phyloP scores from a whole-genome alignment of 2,113 vertebrate species.

The Chloropsis hardwickii region DNA sequence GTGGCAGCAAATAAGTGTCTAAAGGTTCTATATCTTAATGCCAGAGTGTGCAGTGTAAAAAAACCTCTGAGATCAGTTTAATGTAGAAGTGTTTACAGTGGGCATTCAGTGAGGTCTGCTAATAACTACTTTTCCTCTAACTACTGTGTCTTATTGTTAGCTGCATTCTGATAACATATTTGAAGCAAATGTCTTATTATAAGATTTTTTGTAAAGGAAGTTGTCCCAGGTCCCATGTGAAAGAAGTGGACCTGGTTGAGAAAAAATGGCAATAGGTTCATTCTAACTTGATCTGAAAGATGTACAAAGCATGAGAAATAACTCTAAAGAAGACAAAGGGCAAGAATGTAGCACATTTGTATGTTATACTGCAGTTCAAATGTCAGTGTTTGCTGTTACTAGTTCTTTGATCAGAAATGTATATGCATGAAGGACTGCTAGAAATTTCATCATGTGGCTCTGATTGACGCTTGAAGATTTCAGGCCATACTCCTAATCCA shows the following conservation, averaged over 20 bases:
- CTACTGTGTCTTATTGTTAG: not conserved
- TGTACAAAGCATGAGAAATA: not conserved
- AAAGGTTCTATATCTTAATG: not conserved
- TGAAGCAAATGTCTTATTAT: not conserved
- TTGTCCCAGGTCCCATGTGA: not conserved
- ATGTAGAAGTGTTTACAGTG: not conserved
- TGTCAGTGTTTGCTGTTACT: not conserved
- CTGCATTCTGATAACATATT: not conserved
- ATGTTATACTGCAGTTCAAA: not conserved
- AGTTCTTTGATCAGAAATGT: not conserved
- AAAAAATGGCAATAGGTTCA: not conserved
- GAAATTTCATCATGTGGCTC: not conserved
- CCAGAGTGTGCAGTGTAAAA: not conserved
- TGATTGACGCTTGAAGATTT: slow-evolving; percentile 5
- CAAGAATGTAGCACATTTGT: not conserved
- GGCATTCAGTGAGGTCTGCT: not conserved
- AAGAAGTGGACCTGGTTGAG: not conserved
- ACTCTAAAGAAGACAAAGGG: not conserved
- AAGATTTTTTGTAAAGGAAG: not conserved
- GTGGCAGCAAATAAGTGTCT: not conserved
- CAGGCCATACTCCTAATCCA: not conserved
- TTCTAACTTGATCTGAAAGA: not conserved
- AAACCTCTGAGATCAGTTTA: not conserved
- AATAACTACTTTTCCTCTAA: not conserved
- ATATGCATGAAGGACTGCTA: not conserved